These are phyloP conservation scores for Stenodera caucasica DNA, from an alignment of 2,888 invertebrate species.

Conservation along the genomic window DNA sequence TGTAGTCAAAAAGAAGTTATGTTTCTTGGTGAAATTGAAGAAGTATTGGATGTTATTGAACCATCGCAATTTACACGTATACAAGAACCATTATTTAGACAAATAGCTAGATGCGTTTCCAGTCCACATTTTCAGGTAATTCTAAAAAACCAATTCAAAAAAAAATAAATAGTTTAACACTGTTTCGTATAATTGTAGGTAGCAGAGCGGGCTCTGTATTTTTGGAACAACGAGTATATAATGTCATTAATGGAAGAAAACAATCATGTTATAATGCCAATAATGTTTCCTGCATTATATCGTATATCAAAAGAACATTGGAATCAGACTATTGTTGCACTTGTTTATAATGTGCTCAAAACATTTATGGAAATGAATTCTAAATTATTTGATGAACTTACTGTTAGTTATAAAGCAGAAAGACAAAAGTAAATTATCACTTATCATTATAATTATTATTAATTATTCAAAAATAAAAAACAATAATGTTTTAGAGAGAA, in stretches of 20 bases:
- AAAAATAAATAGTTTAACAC: background rate
- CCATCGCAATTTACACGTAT: slow-evolving; percentile 98
- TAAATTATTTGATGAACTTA: slow-evolving; percentile 98
- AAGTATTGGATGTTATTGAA: slow-evolving; percentile 99
- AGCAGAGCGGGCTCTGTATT: slow-evolving; percentile 97
- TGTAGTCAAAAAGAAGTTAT: slow-evolving; percentile 99
- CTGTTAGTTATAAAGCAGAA: slow-evolving; percentile 98
- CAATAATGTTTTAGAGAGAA: no score
- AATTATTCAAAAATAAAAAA: no score
- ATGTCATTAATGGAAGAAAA: slow-evolving; percentile 99
- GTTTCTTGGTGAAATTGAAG: slow-evolving; percentile 99
- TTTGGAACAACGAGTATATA: slow-evolving; percentile 99
- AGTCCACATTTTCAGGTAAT: slow-evolving; percentile 98
- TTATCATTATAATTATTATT: no score
- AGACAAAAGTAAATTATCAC: slow-evolving; percentile 99
- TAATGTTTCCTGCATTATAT: slow-evolving; percentile 99
- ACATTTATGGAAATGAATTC: slow-evolving; percentile 99
- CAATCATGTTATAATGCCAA: slow-evolving; percentile 97
- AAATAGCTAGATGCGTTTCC: slow-evolving; percentile 98
- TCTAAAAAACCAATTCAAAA: background rate
- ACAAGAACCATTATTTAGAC: slow-evolving; percentile 96
- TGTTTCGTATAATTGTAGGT: slow-evolving; percentile 65
- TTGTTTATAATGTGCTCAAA: slow-evolving; percentile 99
- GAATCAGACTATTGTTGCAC: slow-evolving; percentile 99
- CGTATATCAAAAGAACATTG: slow-evolving; percentile 99